Percentiles rank a stretch among this genome's conserved stretches.
Evolutionary conservation across 2,888 invertebrate species (phyloP).

Genomic region (Leucoma salicis): DNA sequence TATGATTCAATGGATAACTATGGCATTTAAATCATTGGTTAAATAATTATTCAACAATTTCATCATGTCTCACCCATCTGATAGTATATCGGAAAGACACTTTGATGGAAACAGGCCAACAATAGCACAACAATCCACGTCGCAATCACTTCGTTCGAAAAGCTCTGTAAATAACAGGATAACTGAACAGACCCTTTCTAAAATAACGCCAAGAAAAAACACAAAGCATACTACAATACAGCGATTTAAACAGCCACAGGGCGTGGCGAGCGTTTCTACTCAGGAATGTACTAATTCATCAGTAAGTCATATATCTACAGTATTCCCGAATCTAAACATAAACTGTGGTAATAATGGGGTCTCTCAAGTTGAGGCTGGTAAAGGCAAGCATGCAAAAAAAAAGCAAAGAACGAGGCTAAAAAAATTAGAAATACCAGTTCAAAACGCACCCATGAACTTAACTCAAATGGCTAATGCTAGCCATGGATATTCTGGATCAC

Average conservation of each 20-base stretch:
- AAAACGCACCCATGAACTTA: conserved; percentile 26
- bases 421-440: conserved; percentile 46
- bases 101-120: conserved; percentile 41
- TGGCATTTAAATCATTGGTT: background rate
- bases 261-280: conserved; percentile 18
- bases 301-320: conserved; percentile 31
- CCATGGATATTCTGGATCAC: conserved; percentile 10
- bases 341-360: conserved; percentile 36
- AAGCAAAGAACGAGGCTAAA: conserved; percentile 53
- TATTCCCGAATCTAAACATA: conserved; percentile 39
- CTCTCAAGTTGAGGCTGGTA: conserved; percentile 35
- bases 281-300: conserved; percentile 26
- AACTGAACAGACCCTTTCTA: conserved; percentile 31
- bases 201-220: conserved; percentile 22
- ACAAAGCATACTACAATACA: conserved; percentile 17
- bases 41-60: conserved; percentile 4
- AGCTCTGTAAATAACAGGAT: conserved; percentile 36
- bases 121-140: conserved; percentile 44
- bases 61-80: conserved; percentile 46
- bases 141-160: conserved; percentile 43
- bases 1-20: background rate
- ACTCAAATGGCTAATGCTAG: conserved; percentile 11
- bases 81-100: conserved; percentile 42
- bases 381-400: conserved; percentile 55
- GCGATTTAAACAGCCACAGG: conserved; percentile 25